phyloP scores from a whole-genome alignment of 2,113 vertebrate genomes.

The Microtus oregoni region DNA sequence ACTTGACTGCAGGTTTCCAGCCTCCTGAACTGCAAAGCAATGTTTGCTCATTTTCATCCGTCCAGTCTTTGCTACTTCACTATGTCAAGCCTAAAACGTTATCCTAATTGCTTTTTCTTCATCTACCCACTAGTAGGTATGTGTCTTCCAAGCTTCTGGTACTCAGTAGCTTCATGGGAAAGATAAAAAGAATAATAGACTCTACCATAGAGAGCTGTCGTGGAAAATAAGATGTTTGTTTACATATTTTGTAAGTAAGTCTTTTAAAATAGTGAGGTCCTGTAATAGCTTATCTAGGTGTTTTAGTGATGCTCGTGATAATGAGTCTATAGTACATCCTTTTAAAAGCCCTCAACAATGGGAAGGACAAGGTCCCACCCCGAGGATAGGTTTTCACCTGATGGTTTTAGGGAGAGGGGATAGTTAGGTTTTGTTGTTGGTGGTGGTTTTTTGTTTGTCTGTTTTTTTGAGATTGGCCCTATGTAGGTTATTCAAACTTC shows the following conservation, averaged over 20 bases:
- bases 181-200: not conserved
- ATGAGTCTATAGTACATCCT: not conserved
- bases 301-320: not conserved
- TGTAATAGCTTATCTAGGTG: not conserved
- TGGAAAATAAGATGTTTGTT: not conserved
- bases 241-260: not conserved
- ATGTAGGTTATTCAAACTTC: not conserved
- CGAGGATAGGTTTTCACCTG: not conserved
- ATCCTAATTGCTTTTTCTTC: not conserved
- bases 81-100: not conserved
- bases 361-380: not conserved
- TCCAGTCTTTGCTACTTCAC: not conserved
- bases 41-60: not conserved
- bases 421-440: not conserved
- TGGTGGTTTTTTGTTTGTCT: not conserved
- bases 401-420: too few species aligned
- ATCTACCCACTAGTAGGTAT: not conserved
- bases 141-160: not conserved
- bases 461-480: not conserved
- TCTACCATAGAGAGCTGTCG: not conserved
- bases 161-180: not conserved
- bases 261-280: not conserved
- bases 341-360: not conserved
- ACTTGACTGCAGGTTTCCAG: not conserved
- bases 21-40: not conserved